Evolutionary conservation across 2,113 vertebrate species (phyloP), one percentile per base, ranked within the genome.

Genomic region (Grammomys surdaster): DNA sequence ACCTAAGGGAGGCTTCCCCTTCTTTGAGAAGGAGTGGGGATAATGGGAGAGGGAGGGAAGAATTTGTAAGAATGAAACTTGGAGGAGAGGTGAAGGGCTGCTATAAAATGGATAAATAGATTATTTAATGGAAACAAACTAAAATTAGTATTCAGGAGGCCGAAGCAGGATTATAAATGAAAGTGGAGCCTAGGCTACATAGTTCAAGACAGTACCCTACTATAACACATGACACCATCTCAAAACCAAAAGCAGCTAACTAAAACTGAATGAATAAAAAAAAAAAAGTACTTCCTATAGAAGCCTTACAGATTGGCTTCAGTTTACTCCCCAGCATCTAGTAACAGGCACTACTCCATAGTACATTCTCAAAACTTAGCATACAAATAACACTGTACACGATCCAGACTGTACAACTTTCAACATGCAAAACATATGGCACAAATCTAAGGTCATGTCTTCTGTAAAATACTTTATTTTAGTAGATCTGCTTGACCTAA

Each of bases 351-450:
- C 58, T 77, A 33, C 48, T 24, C 72, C 19, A 65, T 7, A 82
- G 10, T 78, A 73, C 10, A 17, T 67, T 94, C 63, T 93, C 63
- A 89, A 89, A 95, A 82, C 33, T 76, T 90, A 31, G 75, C 82
- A 20, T 40, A 82, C 82, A 28, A 89, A 94, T 75, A 70, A 3
- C 58, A 48, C 56, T 63, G 40, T 69, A 70, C 87, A 54, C 91
- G 33, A 60, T 86, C 48, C 19, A 72, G 33, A 33, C 75, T 17
- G 67, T 72, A 76, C 56, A 65, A 24, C 78, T 36, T 51, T 46
- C 20, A n/a, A 31, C 31, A 86, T 63, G 75, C 54, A 91, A 75
- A 70, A 28, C 72, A 82, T 17, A 60, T 72, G 65, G 73, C 75
- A 2, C 7, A 91, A 92, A 95, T 40, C n/a, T 28, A 65, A 76